Evolutionary conservation across 92 coral and sea anemone genomes (phyloP), one percentile per base, ranked within the genome.

Genomic region (Meandrina meandrites): DNA sequence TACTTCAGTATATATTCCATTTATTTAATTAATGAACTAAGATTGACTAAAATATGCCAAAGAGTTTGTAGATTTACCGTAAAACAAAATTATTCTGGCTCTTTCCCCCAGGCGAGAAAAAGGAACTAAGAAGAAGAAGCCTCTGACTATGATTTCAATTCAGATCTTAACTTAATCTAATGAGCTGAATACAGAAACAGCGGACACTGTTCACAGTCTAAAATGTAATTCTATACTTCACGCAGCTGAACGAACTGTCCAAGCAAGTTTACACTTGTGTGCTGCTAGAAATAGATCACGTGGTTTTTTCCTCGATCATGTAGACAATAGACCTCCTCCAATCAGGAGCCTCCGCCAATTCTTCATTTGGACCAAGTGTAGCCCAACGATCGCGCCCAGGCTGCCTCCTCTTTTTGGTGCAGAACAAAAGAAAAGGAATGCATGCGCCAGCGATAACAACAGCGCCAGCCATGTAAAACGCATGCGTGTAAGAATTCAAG

Each of bases 401-500:
- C 30, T 56, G 79, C 24, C 37, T 35, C 24, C 37, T 35, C 21
- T 21, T n/a, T 54, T 83, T 83, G 56, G 14, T 15, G 24, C 21
- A 83, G 21, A 83, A 68, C 69, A 83, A 72, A 70, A 83, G 47
- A 37, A 83, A 83, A 24, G 86, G 86, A 22, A 83, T 69, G 21
- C 86, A 53, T 32, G 88, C 82, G 57, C 88, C 88, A 8, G 45
- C 76, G 37, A 85, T 37, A 54, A 85, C 88, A 2, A 76, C 75
- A 45, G 81, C 76, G 15, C 88, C 88, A 85, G 88, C 75, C 81
- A 85, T 78, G 75, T 85, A 77, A 76, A 85, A 85, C 28, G 88
- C 88, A 42, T 47, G 88, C 32, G 82, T 85, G 76, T 85, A 85
- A 21, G 88, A 85, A 40, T 50, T 22, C 35, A 40, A 58, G 9